Conservation (phyloP, 2,113 vertebrate genomes). For the Australoheros scitulus region DNA sequence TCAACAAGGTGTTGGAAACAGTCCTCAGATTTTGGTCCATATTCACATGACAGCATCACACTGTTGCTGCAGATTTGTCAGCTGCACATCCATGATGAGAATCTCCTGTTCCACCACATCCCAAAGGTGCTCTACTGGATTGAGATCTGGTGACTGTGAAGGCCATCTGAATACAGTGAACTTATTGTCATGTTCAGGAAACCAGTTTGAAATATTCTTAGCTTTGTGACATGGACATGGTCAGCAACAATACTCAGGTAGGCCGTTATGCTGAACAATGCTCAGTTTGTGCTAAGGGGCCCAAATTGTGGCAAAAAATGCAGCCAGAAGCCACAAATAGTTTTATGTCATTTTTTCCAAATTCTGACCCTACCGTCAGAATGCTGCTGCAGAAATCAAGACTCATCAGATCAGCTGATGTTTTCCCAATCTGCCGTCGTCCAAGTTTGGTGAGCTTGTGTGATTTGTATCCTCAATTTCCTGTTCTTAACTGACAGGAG, state of each 20-base stretch:
- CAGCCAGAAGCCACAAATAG: not conserved
- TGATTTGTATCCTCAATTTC: not conserved
- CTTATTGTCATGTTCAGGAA: too few relatives aligned
- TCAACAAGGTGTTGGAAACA: not conserved
- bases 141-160: too few relatives aligned
- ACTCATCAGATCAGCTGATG: not conserved
- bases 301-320: not conserved
- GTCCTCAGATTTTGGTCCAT: too few relatives aligned
- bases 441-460: not conserved
- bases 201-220: not conserved
- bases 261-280: not conserved
- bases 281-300: not conserved
- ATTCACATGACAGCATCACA: too few relatives aligned
- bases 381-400: not conserved
- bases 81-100: too few relatives aligned
- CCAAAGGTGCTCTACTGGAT: too few relatives aligned
- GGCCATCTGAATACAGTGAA: too few relatives aligned
- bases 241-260: not conserved
- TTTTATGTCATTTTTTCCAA: not conserved
- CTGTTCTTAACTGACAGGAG: not conserved
- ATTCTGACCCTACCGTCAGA: not conserved
- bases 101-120: too few relatives aligned
- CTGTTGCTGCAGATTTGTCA: too few relatives aligned
- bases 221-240: not conserved
- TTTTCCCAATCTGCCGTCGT: not conserved